Percentiles rank a stretch among this genome's conserved stretches.
Evolutionary conservation across 2,888 invertebrate species (phyloP).

Genomic region (Nomada fucata): DNA sequence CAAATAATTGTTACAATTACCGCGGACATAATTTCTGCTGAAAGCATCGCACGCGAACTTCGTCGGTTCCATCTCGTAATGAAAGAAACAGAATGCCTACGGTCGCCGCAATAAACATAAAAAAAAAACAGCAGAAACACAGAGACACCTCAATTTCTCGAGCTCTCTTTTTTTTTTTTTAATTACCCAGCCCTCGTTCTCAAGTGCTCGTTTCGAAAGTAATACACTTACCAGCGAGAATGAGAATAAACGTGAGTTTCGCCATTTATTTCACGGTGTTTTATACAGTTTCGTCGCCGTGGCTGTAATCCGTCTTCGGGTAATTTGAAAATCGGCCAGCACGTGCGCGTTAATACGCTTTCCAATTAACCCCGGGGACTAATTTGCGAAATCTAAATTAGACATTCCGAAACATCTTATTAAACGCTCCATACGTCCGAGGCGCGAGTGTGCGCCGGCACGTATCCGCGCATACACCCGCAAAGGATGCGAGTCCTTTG

Average conservation of each 20-base stretch:
- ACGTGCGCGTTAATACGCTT: no score
- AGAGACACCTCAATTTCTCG: not conserved
- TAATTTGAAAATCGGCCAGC: conserved; percentile 7
- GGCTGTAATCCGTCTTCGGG: conserved; percentile 6
- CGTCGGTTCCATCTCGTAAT: not conserved
- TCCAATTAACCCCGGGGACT: not conserved
- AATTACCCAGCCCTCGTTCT: not conserved
- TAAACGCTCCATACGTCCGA: not conserved
- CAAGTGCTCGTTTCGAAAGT: conserved; percentile 9
- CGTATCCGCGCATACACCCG: not conserved
- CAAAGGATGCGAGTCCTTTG: conserved; percentile 60
- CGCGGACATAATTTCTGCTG: not conserved
- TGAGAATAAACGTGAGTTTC: conserved; percentile 4
- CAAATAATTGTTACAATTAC: not conserved
- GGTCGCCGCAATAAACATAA: no score
- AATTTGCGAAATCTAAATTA: not conserved
- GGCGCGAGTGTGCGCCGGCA: not conserved
- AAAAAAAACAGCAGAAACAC: not conserved
- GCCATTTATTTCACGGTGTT: not conserved
- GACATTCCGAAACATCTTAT: not conserved
- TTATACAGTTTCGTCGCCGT: not conserved
- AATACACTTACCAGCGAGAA: conserved; percentile 7
- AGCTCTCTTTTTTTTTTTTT: not conserved
- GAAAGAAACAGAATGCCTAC: no score
- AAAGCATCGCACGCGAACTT: not conserved